Base-by-base conservation (phyloP, 2,797 vertebrate genomes). In the Chrysocyon brachyurus region DNA sequence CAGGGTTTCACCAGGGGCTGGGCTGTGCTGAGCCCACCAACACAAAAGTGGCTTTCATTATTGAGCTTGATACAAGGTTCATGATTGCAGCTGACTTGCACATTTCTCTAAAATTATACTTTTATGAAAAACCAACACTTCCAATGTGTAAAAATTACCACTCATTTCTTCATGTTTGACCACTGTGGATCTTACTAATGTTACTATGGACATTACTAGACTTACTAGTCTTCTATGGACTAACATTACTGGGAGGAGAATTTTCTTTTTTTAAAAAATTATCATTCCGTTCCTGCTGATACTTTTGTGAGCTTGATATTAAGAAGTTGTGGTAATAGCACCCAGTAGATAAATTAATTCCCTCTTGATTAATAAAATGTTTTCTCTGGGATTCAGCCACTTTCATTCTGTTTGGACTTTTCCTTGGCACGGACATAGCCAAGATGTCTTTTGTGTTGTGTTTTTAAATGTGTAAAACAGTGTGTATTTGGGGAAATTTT, bases 21-120 rank as follows among this genome's bases (percentile, higher is more conserved):
- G 64, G 72, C 87, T 31, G 6, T 79, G 3, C 93, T 16, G 49
- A 84, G 86, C 89, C 82, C 66, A 6, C 64, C 57, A 17, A 77
- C 91, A 78, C 95, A 98, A 97, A 97, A 98, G 98, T 86, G 97
- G 97, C 97, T 96, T 96, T 98, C 98, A 94, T 98, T 98, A 94
- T 98, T 31, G 94, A 89, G 91, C 90, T 78, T 93, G 96, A 96
- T 90, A 86, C 77, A 96, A 75, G 22, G 16, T 46, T 95, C 40
- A 0, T 97, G 97, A 98, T 98, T 98, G 97, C 95, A 97, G 94
- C 96, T 97, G 96, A 98, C 97, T 91, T 84, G 87, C 75, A 97
- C 94, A 97, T 97, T 98, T 97, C 85, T 95, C 97, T 59, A 12
- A 98, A 98, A 98, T 98, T 98, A 49, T 59, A 72, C 91, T 98